A percentile compares a stretch with the other conserved stretches of the same genome.
Evolutionary conservation across 2,797 vertebrate genomes (phyloP).

Genomic region (Clarias fuscus): DNA sequence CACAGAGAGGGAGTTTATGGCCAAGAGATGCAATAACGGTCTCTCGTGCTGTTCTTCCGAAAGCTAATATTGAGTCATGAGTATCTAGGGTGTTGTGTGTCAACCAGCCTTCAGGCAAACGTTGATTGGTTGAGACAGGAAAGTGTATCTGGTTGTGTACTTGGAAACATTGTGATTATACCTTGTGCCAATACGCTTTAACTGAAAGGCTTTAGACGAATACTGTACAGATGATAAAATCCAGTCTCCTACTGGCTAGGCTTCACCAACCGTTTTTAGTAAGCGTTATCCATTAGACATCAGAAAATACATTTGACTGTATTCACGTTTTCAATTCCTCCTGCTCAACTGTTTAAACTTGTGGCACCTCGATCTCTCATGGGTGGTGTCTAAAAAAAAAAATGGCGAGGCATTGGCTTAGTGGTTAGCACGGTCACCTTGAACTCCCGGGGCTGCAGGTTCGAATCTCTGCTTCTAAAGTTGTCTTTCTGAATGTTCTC

Average conservation of each 20-base stretch:
- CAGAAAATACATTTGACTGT: neutral
- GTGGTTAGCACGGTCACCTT: too few relatives aligned
- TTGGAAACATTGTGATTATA: neutral
- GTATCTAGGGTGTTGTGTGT: neutral
- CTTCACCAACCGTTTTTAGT: neutral
- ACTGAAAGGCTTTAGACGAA: neutral
- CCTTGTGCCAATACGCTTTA: neutral
- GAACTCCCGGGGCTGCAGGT: too few relatives aligned
- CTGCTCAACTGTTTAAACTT: too few relatives aligned
- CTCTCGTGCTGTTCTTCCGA: neutral
- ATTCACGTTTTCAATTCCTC: too few relatives aligned
- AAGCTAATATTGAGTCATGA: constrained; percentile 7
- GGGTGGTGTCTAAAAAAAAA: too few relatives aligned
- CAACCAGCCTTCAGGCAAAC: neutral
- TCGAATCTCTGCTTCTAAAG: too few relatives aligned
- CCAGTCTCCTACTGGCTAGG: neutral
- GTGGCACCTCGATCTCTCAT: too few relatives aligned
- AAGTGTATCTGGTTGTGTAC: neutral
- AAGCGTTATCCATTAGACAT: neutral
- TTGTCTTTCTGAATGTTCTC: too few relatives aligned
- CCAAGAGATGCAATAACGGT: neutral
- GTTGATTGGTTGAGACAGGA: neutral
- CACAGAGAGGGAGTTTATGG: neutral
- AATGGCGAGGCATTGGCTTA: neutral
- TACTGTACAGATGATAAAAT: neutral